phyloP scores from a whole-genome alignment of 1,140 invertebrate species.

The Piezodorus guildinii region DNA sequence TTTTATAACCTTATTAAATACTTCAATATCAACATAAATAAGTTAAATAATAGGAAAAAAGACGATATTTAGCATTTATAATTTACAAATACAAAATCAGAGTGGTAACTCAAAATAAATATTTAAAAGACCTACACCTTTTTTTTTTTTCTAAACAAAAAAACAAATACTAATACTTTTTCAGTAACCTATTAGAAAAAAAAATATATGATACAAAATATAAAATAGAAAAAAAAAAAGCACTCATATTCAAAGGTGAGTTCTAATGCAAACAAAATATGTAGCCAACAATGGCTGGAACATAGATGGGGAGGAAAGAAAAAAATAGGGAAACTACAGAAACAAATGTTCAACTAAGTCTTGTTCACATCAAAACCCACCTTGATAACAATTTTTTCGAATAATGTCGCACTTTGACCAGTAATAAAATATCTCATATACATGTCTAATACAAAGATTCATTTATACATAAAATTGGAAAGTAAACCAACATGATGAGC shows the following conservation, averaged over 20 bases:
- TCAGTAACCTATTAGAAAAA: background rate
- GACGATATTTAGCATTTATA: background rate
- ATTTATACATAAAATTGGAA: slow-evolving; percentile 22
- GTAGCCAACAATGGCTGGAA: no score
- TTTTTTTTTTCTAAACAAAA: background rate
- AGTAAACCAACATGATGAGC: slow-evolving; percentile 24
- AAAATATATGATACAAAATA: slow-evolving; percentile 7
- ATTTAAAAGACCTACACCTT: slow-evolving; percentile 15
- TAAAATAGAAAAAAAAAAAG: background rate
- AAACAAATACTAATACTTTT: slow-evolving; percentile 5
- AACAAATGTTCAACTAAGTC: no score
- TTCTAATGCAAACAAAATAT: no score
- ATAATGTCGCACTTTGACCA: background rate
- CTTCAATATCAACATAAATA: slow-evolving; percentile 4
- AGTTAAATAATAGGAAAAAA: background rate
- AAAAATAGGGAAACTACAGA: no score
- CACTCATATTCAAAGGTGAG: background rate
- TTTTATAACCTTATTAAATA: background rate
- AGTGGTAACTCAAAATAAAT: slow-evolving; percentile 6
- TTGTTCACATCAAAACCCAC: no score
- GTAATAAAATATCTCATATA: slow-evolving; percentile 20
- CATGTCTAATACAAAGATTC: slow-evolving; percentile 19
- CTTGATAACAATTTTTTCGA: no score
- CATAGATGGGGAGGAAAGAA: no score
- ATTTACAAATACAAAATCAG: background rate